Percentiles rank a stretch among this genome's conserved stretches.
These are phyloP conservation scores for Gnathonemus echidnorhynchus DNA, from an alignment of 2,113 vertebrate species.

Conservation along the genomic window DNA sequence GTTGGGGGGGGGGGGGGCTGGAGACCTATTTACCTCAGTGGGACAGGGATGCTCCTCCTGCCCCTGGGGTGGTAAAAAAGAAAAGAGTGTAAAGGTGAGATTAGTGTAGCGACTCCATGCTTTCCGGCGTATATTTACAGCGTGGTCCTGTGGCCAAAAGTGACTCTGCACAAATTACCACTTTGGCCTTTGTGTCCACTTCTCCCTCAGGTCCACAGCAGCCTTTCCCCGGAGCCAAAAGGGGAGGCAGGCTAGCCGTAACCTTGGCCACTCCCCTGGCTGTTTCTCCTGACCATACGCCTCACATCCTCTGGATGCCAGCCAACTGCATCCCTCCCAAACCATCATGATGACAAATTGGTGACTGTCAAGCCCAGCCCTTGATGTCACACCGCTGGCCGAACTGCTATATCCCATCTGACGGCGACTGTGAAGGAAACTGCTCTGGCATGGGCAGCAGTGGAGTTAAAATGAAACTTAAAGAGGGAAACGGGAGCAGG, in stretches of 20 bases:
- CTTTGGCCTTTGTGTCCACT: background rate
- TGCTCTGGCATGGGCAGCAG: background rate
- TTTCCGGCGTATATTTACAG: background rate
- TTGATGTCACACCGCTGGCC: background rate
- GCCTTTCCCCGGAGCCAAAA: background rate
- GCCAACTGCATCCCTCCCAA: background rate
- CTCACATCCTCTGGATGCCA: conserved; percentile 7
- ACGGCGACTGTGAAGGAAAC: background rate
- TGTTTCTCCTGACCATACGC: background rate
- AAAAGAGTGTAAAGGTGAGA: background rate
- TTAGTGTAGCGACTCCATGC: background rate
- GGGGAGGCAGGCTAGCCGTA: background rate
- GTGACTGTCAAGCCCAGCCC: background rate
- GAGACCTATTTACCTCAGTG: background rate
- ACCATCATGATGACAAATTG: background rate
- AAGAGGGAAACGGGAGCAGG: background rate
- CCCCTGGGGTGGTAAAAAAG: background rate
- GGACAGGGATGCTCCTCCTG: background rate
- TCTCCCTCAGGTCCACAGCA: background rate
- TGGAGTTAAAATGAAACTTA: background rate
- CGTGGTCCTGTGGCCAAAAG: background rate
- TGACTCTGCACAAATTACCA: background rate
- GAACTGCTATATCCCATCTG: background rate
- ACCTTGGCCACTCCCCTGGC: background rate
- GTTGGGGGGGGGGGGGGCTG: background rate